Base-by-base conservation (phyloP, 2,888 invertebrate genomes). In the Cremastinae sp. region DNA sequence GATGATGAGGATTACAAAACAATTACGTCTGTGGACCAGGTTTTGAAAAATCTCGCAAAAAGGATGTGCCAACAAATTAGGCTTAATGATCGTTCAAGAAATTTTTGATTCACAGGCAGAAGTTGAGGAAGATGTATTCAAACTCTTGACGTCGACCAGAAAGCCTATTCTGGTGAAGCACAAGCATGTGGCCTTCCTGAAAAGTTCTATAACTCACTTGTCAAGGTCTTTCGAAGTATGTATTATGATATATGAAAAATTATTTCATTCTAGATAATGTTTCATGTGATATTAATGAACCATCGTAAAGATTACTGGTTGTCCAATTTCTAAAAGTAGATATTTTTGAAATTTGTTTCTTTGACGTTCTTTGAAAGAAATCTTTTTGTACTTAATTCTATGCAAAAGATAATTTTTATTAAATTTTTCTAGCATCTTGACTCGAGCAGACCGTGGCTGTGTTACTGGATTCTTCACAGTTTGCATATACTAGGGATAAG, bases 381-480 rank as follows among this genome's bases (percentile, higher is more conserved):
- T 10, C 18, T 16, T 12, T 45, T 9, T 14, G 20, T 28, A 37
- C 35, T 45, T n/a, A 18, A 37, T 59, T 12, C 28, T n/a, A 16
- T 55, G 8, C 2, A n/a, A n/a, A n/a, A n/a, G n/a, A n/a, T n/a
- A n/a, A 14, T 70, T 20, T 41, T 12, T 41, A 2, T 8, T 2
- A 5, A 49, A 69, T 74, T 69, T 68, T 77, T 69, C 9, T 79
- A 94, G 93, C 94, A 94, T 86, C 91, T 99, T 80, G 99, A 99
- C 92, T 96, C 97, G 8, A 98, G 98, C 89, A 93, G 98, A 83
- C 95, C 99, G 5, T 99, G 99, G 99, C 91, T 99, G 76, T 94
- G 97, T 84, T 99, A 98, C 88, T 99, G 99, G 99, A 97, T 96
- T 78, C 90, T 98, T 39, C 98, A 99, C 91, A 94, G 97, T 3